Evolutionary conservation across 2,797 vertebrate genomes (phyloP), one percentile per base, ranked within the genome.

Genomic region (Linurgus olivaceus): DNA sequence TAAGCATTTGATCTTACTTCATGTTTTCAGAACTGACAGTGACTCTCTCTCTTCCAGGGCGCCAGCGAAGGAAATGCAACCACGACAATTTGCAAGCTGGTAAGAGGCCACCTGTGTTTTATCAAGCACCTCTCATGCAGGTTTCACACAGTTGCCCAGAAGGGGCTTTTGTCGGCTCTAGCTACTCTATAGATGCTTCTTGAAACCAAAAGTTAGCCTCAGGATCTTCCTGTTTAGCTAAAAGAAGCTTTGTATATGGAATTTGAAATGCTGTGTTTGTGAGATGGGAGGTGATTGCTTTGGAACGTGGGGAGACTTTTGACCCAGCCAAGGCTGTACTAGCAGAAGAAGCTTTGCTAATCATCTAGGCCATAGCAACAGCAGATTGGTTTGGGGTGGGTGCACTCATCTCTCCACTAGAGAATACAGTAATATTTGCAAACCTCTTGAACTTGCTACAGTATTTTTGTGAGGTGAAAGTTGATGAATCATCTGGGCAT

Each of bases 31-130:
- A 57, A 51, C 20, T 88, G 37, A 96, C 29, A 28, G 16, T 68
- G 18, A 31, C 14, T 89, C 57, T 86, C 37, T 93, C 29, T 73
- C 35, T 94, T 94, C 13, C 89, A 98, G 98, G 19, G 14, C 80
- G 16, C 59, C 61, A 2, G 11, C 79, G 1, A 51, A 44, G 94
- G 62, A 97, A 97, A 14, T 21, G 23, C 6, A 68, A 7, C 23
- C 33, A 35, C 29, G 65, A 9, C 33, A 4, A 17, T 71, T 86
- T 88, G 83, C 48, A 45, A 0, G 61, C 86, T 9, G 97, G 98
- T 98, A 91, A 97, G 98, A 28, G 40, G 77, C 19, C 21, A 25
- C 74, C 74, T 62, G 13, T 86, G 31, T 40, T 61, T 59, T 9
- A 28, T 25, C 62, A 17, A 38, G 12, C 28, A 20, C 2, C 1